Percentiles rank a stretch among this genome's conserved stretches.
Evolutionary conservation across 2,888 invertebrate genomes (phyloP).

Genomic region (Acanthosepion lycidas): DNA sequence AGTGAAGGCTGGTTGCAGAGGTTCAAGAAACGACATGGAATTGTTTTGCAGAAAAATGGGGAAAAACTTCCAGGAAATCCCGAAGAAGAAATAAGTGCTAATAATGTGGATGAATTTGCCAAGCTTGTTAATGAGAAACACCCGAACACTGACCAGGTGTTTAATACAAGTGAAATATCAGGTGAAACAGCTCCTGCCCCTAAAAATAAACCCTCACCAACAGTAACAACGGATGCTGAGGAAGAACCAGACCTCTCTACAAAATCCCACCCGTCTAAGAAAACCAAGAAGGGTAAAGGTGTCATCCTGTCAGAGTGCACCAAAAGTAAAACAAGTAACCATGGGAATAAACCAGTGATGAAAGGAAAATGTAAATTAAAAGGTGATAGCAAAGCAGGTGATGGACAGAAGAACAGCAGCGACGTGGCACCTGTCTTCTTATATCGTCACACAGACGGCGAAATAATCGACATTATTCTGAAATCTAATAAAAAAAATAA

Average conservation of each 20-base stretch:
- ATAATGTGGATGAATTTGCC: neutral
- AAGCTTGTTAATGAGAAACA: neutral
- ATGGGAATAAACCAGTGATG: neutral
- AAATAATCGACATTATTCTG: neutral
- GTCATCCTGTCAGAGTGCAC: neutral
- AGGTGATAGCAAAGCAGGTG: neutral
- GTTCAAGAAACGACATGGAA: slow-evolving; percentile 40
- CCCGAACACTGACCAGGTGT: neutral
- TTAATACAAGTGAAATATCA: neutral
- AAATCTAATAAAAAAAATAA: neutral
- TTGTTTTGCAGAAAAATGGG: neutral
- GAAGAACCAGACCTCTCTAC: neutral
- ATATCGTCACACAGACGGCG: neutral
- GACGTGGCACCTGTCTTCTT: neutral
- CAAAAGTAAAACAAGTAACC: neutral
- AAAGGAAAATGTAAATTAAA: neutral
- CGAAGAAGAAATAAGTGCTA: neutral
- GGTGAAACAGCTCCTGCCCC: neutral
- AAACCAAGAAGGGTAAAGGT: neutral
- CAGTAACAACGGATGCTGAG: neutral
- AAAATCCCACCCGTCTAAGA: neutral
- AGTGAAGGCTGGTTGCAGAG: slow-evolving; percentile 43
- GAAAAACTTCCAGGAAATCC: neutral
- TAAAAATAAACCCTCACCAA: neutral
- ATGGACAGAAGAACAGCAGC: neutral